Evolutionary conservation across 2,113 vertebrate genomes (phyloP).

Genomic region (Daphoenositta chrysoptera): DNA sequence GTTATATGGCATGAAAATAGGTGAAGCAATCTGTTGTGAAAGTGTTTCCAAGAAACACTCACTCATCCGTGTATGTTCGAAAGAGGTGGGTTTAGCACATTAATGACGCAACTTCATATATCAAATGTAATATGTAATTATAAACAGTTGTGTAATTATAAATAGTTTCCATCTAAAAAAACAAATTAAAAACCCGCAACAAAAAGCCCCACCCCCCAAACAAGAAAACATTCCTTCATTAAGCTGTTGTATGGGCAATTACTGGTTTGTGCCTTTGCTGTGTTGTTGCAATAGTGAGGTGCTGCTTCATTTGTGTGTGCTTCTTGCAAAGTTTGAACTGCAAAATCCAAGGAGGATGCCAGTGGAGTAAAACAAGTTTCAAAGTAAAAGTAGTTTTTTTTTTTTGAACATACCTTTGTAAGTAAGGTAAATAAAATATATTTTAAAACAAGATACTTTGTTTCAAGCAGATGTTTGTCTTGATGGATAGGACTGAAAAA

Average conservation of each 20-base stretch:
- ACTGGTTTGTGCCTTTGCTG: not conserved
- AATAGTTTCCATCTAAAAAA: not conserved
- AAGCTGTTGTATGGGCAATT: not conserved
- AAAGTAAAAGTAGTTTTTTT: not conserved
- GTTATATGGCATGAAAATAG: not conserved
- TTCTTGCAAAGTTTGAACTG: not conserved
- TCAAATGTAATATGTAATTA: not conserved
- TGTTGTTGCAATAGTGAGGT: not conserved
- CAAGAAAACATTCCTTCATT: not conserved
- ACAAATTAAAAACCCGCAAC: fast-evolving
- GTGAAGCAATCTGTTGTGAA: not conserved
- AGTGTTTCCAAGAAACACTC: not conserved
- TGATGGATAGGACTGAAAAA: not conserved
- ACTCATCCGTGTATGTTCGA: not conserved
- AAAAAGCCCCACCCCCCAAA: not conserved
- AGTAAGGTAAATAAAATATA: not conserved
- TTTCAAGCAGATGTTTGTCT: not conserved
- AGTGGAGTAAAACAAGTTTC: not conserved
- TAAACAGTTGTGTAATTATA: not conserved
- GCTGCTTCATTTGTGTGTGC: not conserved
- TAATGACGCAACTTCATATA: not conserved
- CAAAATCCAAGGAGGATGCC: not conserved
- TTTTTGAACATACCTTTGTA: not conserved
- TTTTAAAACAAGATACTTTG: not conserved
- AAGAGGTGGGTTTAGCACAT: not conserved